phyloP scores from a whole-genome alignment of 1,140 invertebrate species.

The Neodiprion lecontei region DNA sequence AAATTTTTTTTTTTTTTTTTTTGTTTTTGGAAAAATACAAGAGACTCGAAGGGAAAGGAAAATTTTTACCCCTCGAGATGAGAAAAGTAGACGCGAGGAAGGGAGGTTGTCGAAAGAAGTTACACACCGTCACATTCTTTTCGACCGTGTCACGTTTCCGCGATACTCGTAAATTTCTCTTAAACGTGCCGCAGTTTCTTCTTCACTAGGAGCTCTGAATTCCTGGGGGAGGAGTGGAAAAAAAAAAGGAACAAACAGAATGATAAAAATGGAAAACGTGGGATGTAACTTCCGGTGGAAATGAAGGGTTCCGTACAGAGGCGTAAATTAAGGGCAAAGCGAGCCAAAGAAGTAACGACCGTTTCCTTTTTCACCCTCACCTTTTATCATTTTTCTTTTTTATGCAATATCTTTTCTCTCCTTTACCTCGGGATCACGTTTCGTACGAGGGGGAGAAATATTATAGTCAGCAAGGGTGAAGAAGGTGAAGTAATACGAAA shows the following conservation, averaged over 20 bases:
- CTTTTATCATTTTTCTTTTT: constrained; percentile 16
- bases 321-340: background rate
- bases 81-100: constrained; percentile 2
- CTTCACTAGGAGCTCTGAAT: background rate
- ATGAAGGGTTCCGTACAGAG: constrained; percentile 10
- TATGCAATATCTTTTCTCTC: constrained; percentile 12
- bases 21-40: constrained; percentile 17
- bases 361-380: background rate
- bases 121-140: too few species aligned
- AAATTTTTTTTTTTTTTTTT: background rate
- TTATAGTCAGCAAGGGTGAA: background rate
- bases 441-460: background rate
- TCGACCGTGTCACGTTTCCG: too few species aligned
- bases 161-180: too few species aligned
- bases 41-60: constrained; percentile 22
- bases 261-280: background rate
- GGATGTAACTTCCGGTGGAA: constrained; percentile 18
- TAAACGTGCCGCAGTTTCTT: too few species aligned
- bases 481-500: background rate
- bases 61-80: constrained; percentile 12
- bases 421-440: constrained; percentile 30
- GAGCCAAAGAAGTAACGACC: constrained; percentile 2
- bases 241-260: background rate
- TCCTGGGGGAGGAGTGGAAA: background rate
- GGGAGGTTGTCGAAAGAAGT: too few species aligned